These are phyloP conservation scores for Andrena praecox DNA, from an alignment of 2,888 invertebrate genomes.

Conservation along the genomic window DNA sequence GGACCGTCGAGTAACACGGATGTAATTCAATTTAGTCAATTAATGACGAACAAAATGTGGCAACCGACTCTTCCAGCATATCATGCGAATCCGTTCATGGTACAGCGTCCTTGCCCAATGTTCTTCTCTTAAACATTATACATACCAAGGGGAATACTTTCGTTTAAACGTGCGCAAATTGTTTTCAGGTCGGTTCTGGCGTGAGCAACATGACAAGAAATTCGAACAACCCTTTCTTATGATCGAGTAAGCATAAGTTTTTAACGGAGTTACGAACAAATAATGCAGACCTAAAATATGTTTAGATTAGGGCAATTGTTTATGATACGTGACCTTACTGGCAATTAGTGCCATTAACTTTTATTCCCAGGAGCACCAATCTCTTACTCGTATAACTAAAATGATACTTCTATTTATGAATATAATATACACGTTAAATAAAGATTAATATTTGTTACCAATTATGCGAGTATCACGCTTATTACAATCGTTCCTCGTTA, in stretches of 20 bases:
- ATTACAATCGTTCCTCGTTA: conserved; percentile 28
- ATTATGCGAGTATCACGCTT: conserved; percentile 55
- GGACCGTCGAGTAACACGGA: conserved; percentile 80
- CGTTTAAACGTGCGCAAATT: conserved; percentile 9
- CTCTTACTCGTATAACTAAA: conserved; percentile 79
- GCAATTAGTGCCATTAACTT: conserved; percentile 82
- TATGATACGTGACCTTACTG: conserved; percentile 80
- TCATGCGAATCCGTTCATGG: conserved; percentile 85
- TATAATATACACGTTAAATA: conserved; percentile 82
- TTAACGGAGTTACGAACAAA: conserved; percentile 79
- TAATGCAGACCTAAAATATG: conserved; percentile 78
- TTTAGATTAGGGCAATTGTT: conserved; percentile 80
- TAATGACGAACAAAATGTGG: conserved; percentile 83
- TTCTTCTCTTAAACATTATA: too few species aligned
- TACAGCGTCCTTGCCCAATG: conserved; percentile 64
- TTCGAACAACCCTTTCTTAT: conserved; percentile 88
- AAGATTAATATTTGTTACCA: conserved; percentile 84
- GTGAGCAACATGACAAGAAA: conserved; percentile 83
- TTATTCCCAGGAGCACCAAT: conserved; percentile 79
- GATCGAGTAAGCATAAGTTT: conserved; percentile 79
- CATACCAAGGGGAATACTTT: neutral
- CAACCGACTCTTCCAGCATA: conserved; percentile 82
- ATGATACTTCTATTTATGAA: conserved; percentile 84
- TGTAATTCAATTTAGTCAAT: conserved; percentile 83
- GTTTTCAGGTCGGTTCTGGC: conserved; percentile 81